These are phyloP conservation scores for Dipodomys stephensi DNA, from an alignment of 2,113 vertebrate species.

Conservation along the genomic window DNA sequence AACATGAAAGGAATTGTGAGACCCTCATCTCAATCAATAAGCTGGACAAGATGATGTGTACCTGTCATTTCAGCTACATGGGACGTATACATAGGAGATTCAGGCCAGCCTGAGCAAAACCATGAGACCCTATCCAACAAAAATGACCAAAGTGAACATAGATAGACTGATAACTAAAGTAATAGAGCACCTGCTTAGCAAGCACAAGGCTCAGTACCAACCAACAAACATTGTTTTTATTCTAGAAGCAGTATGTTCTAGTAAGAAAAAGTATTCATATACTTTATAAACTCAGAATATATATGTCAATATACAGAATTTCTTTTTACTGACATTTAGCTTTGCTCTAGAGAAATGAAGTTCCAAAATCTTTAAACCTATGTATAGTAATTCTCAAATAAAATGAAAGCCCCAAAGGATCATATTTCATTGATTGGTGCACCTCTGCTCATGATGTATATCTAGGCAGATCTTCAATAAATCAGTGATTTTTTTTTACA, in stretches of 20 bases:
- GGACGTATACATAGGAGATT: too few relatives aligned
- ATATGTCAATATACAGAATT: neutral
- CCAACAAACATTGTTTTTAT: too few relatives aligned
- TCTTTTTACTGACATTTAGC: neutral
- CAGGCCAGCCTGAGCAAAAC: too few relatives aligned
- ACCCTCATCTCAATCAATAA: too few relatives aligned
- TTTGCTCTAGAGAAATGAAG: neutral
- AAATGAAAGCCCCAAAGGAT: neutral
- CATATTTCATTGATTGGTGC: neutral
- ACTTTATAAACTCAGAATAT: neutral
- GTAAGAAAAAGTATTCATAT: neutral
- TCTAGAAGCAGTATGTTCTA: neutral
- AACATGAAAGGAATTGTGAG: too few relatives aligned
- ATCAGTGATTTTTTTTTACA: neutral
- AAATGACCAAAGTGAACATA: too few relatives aligned
- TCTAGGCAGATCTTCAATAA: constrained; percentile 13
- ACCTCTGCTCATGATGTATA: neutral
- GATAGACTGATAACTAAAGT: too few relatives aligned
- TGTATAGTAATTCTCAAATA: constrained; percentile 38
- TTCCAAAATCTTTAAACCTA: neutral
- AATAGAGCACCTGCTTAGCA: too few relatives aligned
- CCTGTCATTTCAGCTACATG: too few relatives aligned
- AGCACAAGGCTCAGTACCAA: too few relatives aligned
- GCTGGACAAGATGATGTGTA: too few relatives aligned
- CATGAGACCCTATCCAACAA: too few relatives aligned